Percentiles rank a stretch among this genome's conserved stretches.
phyloP scores from a whole-genome alignment of 2,113 vertebrate species.

The Odontesthes bonariensis region DNA sequence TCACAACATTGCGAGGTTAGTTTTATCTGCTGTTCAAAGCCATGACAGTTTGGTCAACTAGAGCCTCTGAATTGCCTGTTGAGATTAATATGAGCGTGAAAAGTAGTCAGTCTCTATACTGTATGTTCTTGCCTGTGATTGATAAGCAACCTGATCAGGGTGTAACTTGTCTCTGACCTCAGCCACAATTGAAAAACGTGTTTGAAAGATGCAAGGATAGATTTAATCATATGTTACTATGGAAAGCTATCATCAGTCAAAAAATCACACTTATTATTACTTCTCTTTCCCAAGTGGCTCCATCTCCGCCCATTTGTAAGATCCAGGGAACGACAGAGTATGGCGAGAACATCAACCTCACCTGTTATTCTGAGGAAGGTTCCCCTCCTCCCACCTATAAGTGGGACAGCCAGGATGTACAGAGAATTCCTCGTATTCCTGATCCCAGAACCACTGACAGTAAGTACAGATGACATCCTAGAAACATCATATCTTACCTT shows the following conservation, averaged over 20 bases:
- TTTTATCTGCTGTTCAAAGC: too few relatives aligned
- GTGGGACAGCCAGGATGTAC: slow-evolving; percentile 80
- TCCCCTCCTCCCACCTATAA: slow-evolving; percentile 87
- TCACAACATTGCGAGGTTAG: too few relatives aligned
- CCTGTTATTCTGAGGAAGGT: slow-evolving; percentile 88
- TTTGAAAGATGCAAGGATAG: too few relatives aligned
- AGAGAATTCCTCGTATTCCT: slow-evolving; percentile 51
- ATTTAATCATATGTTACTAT: background rate
- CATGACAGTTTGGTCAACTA: background rate
- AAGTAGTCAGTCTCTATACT: background rate
- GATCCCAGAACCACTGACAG: slow-evolving; percentile 53
- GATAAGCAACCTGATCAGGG: background rate
- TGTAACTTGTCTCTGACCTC: too few relatives aligned
- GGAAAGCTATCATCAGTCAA: background rate
- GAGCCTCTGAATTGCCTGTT: background rate
- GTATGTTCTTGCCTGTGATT: background rate
- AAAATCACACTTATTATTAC: background rate
- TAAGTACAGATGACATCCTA: slow-evolving; percentile 41
- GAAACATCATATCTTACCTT: too few relatives aligned
- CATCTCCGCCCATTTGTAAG: slow-evolving; percentile 86
- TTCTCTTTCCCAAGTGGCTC: slow-evolving; percentile 59
- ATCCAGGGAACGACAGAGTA: slow-evolving; percentile 84
- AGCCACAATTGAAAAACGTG: too few relatives aligned
- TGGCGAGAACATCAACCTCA: slow-evolving; percentile 86
- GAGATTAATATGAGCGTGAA: background rate